Percentiles rank a stretch among this genome's conserved stretches.
These are phyloP conservation scores for Falco punctatus DNA, from an alignment of 2,113 vertebrate genomes.

Conservation along the genomic window DNA sequence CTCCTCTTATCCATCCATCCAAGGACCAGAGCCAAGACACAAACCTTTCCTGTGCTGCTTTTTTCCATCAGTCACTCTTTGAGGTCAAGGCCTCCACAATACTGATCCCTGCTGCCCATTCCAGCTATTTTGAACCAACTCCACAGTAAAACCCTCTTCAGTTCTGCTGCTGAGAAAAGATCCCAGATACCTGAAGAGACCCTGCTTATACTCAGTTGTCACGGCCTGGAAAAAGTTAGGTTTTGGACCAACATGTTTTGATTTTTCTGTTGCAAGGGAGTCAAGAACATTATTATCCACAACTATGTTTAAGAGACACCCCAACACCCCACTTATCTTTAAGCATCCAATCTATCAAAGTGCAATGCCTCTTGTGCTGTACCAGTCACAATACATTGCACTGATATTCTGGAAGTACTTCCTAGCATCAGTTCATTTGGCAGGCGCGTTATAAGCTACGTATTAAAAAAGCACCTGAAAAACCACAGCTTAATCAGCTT, in stretches of 20 bases:
- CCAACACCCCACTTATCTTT: not conserved
- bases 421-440: not conserved
- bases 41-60: not conserved
- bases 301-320: not conserved
- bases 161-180: not conserved
- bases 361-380: not conserved
- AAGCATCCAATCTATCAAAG: not conserved
- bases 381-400: fast-evolving
- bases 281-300: not conserved
- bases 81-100: not conserved
- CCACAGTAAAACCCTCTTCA: not conserved
- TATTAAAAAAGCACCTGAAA: not conserved
- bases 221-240: not conserved
- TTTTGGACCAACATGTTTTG: not conserved
- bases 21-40: not conserved
- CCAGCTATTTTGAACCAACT: not conserved
- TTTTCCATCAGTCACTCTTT: not conserved
- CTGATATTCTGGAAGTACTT: not conserved
- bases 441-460: not conserved
- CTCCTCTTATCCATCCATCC: constrained; percentile 1
- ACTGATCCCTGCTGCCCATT: not conserved
- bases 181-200: not conserved
- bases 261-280: not conserved
- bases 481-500: not conserved
- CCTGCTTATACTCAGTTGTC: not conserved